These are phyloP conservation scores for Phrynocephalus versicolor DNA, from an alignment of 2,113 vertebrate species.

Conservation along the genomic window DNA sequence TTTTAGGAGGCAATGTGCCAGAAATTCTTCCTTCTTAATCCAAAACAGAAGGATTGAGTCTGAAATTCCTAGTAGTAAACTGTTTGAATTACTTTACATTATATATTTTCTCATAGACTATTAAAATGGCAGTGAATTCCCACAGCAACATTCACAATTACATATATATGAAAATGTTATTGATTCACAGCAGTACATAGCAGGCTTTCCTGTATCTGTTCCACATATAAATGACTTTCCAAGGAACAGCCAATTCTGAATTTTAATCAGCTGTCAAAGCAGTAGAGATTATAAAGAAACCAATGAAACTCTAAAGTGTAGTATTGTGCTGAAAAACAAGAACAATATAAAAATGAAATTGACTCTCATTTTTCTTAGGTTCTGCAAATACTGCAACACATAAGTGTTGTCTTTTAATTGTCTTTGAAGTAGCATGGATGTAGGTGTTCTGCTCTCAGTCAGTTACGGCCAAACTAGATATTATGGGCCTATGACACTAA, in stretches of 20 bases:
- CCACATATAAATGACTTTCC: background rate
- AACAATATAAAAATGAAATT: slow-evolving; percentile 45
- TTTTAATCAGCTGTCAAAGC: slow-evolving; percentile 21
- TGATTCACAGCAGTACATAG: slow-evolving; percentile 24
- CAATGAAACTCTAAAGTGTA: slow-evolving; percentile 43
- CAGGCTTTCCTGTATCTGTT: slow-evolving; percentile 38
- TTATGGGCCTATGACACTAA: background rate
- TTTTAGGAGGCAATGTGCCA: background rate
- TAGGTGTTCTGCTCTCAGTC: background rate
- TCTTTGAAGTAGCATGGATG: slow-evolving; percentile 45
- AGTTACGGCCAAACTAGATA: background rate
- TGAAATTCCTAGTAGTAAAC: slow-evolving; percentile 37
- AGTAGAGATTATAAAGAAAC: slow-evolving; percentile 25
- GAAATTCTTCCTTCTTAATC: slow-evolving; percentile 28
- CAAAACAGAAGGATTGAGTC: background rate
- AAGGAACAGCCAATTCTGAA: slow-evolving; percentile 27
- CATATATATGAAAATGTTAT: slow-evolving; percentile 30
- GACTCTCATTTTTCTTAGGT: slow-evolving; percentile 46
- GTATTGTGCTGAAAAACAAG: slow-evolving; percentile 33
- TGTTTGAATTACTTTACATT: slow-evolving; percentile 28
- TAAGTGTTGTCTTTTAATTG: slow-evolving; percentile 25
- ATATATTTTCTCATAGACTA: slow-evolving; percentile 23
- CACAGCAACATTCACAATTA: slow-evolving; percentile 26
- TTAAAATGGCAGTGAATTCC: slow-evolving; percentile 6
- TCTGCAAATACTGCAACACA: slow-evolving; percentile 52